phyloP scores from a whole-genome alignment of 2,797 vertebrate genomes.

The Crocidura indochinensis region DNA sequence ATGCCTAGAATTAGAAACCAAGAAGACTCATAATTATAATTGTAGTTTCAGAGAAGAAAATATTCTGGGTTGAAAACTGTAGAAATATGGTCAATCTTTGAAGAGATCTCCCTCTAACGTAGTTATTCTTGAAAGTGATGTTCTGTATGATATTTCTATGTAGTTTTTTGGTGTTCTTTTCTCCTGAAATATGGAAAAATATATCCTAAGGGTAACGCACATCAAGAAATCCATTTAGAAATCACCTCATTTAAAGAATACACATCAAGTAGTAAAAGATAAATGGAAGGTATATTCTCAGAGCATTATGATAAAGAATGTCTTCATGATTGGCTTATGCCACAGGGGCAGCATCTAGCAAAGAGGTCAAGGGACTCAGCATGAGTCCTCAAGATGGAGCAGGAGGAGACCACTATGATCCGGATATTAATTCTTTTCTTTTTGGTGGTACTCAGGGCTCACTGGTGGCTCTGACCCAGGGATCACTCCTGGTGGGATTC shows the following conservation, averaged over 20 bases:
- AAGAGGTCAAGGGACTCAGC: too few relatives aligned
- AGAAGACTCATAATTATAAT: not conserved
- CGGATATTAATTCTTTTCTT: too few relatives aligned
- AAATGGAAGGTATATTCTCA: not conserved
- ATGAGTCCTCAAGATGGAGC: too few relatives aligned
- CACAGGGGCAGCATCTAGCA: not conserved
- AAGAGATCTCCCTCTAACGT: not conserved
- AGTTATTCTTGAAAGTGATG: not conserved
- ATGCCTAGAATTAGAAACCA: not conserved
- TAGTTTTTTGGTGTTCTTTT: constrained; percentile 2
- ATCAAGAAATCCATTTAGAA: not conserved
- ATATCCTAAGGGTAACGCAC: not conserved
- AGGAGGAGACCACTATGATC: too few relatives aligned
- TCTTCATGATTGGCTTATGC: not conserved
- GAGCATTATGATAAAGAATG: not conserved
- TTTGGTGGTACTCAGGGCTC: too few relatives aligned
- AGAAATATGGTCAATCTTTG: not conserved
- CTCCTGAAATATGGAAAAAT: not conserved
- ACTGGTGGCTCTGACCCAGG: too few relatives aligned
- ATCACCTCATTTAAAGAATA: not conserved
- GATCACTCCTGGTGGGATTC: too few relatives aligned
- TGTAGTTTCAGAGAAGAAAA: constrained; percentile 21
- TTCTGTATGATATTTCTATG: not conserved
- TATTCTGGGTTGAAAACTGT: not conserved
- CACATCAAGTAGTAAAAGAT: not conserved